phyloP scores from a whole-genome alignment of 2,113 vertebrate species.

The Equus przewalskii region DNA sequence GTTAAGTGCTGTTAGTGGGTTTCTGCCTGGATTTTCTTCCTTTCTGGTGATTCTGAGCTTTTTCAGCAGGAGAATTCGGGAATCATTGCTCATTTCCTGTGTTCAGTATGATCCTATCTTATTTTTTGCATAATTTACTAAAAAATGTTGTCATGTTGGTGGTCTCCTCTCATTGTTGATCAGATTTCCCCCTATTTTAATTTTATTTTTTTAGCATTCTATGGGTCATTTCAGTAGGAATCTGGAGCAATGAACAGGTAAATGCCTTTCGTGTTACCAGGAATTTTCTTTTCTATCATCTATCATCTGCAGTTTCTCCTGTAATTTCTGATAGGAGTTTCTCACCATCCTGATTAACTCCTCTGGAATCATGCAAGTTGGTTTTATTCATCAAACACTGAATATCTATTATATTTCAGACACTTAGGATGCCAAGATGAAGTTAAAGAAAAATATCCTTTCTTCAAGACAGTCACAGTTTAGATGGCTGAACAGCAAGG shows the following conservation, averaged over 20 bases:
- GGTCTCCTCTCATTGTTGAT: neutral
- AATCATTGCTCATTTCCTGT: neutral
- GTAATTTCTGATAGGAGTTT: neutral
- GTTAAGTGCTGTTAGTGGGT: neutral
- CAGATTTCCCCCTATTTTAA: neutral
- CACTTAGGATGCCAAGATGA: neutral
- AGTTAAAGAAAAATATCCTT: neutral
- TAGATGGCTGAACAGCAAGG: neutral
- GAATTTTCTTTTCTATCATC: neutral
- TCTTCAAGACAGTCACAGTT: neutral
- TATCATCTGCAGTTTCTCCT: neutral
- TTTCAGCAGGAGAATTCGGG: neutral
- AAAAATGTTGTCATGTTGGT: neutral
- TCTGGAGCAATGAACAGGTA: neutral
- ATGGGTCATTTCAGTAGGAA: neutral
- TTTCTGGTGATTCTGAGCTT: neutral
- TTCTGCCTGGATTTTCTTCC: neutral
- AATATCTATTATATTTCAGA: neutral
- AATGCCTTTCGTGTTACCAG: neutral
- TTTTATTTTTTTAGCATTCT: neutral
- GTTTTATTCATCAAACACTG: neutral
- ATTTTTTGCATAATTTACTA: neutral
- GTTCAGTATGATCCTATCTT: neutral
- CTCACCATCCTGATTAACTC: neutral
- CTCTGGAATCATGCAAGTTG: constrained; percentile 15